Percentiles rank a stretch among this genome's conserved stretches.
Conservation (phyloP, 2,113 vertebrate species). For the Isurus oxyrinchus region DNA sequence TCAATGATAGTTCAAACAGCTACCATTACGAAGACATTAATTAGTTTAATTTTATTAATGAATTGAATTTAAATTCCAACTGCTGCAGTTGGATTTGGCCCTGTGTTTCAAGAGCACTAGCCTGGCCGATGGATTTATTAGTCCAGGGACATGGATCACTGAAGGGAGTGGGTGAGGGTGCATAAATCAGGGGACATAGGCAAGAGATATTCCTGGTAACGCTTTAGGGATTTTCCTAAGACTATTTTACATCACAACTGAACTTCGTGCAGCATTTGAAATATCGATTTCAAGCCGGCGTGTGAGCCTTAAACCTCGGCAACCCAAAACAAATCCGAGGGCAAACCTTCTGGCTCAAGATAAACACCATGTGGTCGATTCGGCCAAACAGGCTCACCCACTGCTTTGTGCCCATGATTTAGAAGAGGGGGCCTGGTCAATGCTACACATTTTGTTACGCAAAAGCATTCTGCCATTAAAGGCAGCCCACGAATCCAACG, state of each 20-base stretch:
- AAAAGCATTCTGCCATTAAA: neutral
- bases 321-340: neutral
- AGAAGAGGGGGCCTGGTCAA: neutral
- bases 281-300: neutral
- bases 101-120: too few relatives aligned
- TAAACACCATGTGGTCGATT: neutral
- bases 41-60: too few relatives aligned
- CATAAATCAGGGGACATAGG: neutral
- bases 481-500: neutral
- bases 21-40: too few relatives aligned
- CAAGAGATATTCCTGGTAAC: neutral
- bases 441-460: neutral
- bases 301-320: neutral
- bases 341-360: neutral
- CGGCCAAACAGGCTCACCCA: neutral
- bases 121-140: too few relatives aligned
- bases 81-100: too few relatives aligned
- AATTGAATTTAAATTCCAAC: too few relatives aligned
- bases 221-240: neutral
- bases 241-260: neutral
- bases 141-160: too few relatives aligned
- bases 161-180: too few relatives aligned
- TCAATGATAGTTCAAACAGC: too few relatives aligned
- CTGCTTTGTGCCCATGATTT: too few relatives aligned
- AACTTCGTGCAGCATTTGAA: neutral